Conservation (phyloP, 2,888 invertebrate genomes). For the Agrotis ipsilon region DNA sequence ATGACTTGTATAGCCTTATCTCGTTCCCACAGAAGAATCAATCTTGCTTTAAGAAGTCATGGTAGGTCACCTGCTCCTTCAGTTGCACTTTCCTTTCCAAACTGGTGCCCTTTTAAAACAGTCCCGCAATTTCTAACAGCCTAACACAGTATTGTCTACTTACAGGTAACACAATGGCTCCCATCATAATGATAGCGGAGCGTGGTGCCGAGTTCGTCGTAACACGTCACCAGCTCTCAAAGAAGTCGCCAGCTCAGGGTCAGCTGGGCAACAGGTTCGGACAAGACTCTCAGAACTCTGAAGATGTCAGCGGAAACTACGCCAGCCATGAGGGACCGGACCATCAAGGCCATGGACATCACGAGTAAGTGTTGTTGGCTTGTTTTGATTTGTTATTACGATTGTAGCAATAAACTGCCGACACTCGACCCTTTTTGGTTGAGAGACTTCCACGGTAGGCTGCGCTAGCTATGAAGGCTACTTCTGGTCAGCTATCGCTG, state of each 20-base stretch:
- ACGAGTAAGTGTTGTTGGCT: conserved; percentile 42
- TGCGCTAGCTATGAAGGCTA: too few species aligned
- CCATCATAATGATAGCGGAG: conserved; percentile 92
- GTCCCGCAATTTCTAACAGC: too few species aligned
- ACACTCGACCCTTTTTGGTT: too few species aligned
- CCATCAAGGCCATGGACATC: conserved; percentile 9
- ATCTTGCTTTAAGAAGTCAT: too few species aligned
- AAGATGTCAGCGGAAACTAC: conserved; percentile 59
- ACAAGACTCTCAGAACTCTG: conserved; percentile 50
- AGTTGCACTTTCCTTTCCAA: too few species aligned
- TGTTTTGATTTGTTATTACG: neutral
- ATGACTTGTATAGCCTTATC: too few species aligned
- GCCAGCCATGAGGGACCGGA: conserved; percentile 55
- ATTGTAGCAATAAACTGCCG: neutral
- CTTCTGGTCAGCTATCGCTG: too few species aligned
- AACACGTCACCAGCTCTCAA: conserved; percentile 83
- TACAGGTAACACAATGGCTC: conserved; percentile 91
- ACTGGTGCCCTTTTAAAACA: too few species aligned
- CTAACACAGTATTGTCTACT: neutral
- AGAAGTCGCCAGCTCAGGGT: conserved; percentile 73
- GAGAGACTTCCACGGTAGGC: too few species aligned
- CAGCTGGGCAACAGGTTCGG: conserved; percentile 72
- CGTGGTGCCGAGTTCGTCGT: conserved; percentile 89
- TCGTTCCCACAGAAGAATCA: too few species aligned
- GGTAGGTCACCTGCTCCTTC: too few species aligned